These are phyloP conservation scores for Penaeus japonicus DNA, from an alignment of 1,140 invertebrate genomes.

Conservation along the genomic window DNA sequence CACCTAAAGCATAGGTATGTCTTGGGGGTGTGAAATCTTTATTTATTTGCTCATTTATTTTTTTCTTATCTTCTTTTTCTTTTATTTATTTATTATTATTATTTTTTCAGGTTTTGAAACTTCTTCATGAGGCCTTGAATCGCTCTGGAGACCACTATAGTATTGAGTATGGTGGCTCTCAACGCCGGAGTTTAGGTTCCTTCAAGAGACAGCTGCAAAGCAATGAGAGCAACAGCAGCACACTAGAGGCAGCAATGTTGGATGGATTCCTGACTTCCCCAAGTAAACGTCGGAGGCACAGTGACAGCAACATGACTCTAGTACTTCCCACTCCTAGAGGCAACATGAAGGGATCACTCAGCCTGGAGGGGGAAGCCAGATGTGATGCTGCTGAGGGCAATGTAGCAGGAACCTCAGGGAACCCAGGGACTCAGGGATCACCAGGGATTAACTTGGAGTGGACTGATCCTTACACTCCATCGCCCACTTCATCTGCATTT, in stretches of 20 bases:
- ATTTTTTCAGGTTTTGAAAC: constrained; percentile 48
- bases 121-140: constrained; percentile 58
- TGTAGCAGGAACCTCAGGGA: constrained; percentile 16
- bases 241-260: constrained; percentile 45
- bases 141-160: constrained; percentile 58
- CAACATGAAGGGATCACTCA: constrained; percentile 58
- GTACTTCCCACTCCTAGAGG: constrained; percentile 55
- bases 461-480: constrained; percentile 49
- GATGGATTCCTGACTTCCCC: constrained; percentile 49
- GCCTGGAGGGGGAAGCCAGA: constrained; percentile 54
- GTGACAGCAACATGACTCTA: constrained; percentile 57
- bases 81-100: no score
- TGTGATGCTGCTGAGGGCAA: constrained; percentile 36
- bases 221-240: constrained; percentile 46
- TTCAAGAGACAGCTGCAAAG: constrained; percentile 56
- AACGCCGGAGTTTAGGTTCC: constrained; percentile 46
- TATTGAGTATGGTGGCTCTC: constrained; percentile 54
- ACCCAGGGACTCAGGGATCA: constrained; percentile 15
- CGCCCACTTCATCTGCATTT: constrained; percentile 24
- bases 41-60: no score
- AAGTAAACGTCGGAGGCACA: constrained; percentile 54
- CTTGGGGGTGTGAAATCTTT: no score
- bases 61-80: no score
- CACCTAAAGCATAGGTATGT: no score
- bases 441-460: constrained; percentile 44